Evolutionary conservation across 1,140 invertebrate species (phyloP).

Genomic region (Uloborus diversus): DNA sequence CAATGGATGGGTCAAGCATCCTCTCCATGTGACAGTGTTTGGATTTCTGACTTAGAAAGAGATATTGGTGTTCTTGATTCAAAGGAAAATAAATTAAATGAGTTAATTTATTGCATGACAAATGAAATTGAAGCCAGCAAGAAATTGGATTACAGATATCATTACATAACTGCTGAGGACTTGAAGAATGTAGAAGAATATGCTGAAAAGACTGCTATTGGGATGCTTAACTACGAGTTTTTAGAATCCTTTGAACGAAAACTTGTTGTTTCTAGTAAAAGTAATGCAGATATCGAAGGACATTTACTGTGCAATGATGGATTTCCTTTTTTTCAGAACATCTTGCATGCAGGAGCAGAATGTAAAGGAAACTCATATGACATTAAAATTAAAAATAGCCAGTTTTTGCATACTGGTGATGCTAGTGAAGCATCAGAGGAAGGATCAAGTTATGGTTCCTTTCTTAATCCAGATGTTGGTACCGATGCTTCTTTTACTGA

Average conservation of each 20-base stretch:
- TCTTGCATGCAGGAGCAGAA: neutral
- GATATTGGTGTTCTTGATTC: slow-evolving; percentile 74
- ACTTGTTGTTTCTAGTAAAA: neutral
- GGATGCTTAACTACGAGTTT: too few species aligned
- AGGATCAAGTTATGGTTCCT: too few species aligned
- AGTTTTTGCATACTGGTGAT: too few species aligned
- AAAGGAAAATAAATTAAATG: slow-evolving; percentile 76
- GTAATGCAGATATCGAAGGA: slow-evolving; percentile 12
- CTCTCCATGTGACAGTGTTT: slow-evolving; percentile 4
- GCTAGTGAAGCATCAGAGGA: too few species aligned
- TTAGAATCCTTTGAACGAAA: slow-evolving; percentile 23
- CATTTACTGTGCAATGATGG: neutral
- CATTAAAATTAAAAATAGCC: slow-evolving; percentile 2
- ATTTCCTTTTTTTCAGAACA: slow-evolving; percentile 1
- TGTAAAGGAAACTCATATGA: slow-evolving; percentile 3
- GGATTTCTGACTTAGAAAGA: slow-evolving; percentile 63
- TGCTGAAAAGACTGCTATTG: slow-evolving; percentile 86
- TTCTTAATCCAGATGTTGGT: too few species aligned
- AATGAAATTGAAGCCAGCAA: slow-evolving; percentile 50
- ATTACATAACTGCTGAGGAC: slow-evolving; percentile 70
- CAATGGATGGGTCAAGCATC: slow-evolving; percentile 77
- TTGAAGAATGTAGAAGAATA: slow-evolving; percentile 81
- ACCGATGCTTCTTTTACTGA: too few species aligned
- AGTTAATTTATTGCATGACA: slow-evolving; percentile 73
- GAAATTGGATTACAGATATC: slow-evolving; percentile 60